Conservation (phyloP, 1,140 invertebrate genomes). For the Microplitis demolitor region DNA sequence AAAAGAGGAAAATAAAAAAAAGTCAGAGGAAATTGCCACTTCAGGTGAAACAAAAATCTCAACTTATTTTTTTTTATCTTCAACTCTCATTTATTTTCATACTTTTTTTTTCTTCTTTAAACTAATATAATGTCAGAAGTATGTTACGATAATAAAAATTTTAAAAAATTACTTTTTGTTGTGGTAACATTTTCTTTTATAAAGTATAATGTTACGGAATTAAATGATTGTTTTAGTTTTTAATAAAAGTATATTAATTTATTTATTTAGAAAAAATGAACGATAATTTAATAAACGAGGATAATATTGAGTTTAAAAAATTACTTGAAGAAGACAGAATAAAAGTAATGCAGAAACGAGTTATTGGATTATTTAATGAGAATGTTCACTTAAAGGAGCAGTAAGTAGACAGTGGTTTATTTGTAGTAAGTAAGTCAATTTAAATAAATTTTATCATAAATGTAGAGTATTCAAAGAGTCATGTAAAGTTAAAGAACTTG, state of each 20-base stretch:
- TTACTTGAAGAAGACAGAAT: slow-evolving; percentile 15
- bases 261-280: not conserved
- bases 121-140: no score
- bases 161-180: no score
- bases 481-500: slow-evolving; percentile 17
- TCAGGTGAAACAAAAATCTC: not conserved
- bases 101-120: not conserved
- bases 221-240: no score
- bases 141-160: no score
- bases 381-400: slow-evolving; percentile 8
- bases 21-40: not conserved
- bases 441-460: not conserved
- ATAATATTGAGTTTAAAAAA: not conserved
- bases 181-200: no score
- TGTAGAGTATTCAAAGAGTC: slow-evolving; percentile 4
- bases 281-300: not conserved
- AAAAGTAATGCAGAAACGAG: slow-evolving; percentile 11
- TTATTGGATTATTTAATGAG: slow-evolving; percentile 14
- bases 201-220: no score
- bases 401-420: not conserved
- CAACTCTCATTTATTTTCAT: not conserved
- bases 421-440: not conserved
- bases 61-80: not conserved
- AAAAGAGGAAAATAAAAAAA: not conserved
- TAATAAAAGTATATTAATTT: not conserved